Percentiles rank a stretch among this genome's conserved stretches.
Evolutionary conservation across 2,797 vertebrate species (phyloP).

Genomic region (Dipus sagitta): DNA sequence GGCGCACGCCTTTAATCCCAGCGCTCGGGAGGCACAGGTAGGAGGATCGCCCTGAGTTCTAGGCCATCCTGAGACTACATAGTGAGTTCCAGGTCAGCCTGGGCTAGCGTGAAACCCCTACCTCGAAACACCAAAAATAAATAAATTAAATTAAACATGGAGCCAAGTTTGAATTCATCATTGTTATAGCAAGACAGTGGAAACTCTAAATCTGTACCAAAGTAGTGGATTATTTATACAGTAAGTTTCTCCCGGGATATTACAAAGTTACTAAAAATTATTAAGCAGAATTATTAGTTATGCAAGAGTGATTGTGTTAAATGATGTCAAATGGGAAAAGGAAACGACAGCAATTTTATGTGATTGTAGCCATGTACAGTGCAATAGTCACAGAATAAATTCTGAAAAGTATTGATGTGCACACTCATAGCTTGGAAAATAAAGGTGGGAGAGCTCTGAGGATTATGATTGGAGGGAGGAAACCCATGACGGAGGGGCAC

Average conservation of each 20-base stretch:
- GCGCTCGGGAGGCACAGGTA: too few species aligned
- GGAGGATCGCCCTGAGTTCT: too few species aligned
- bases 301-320: not conserved
- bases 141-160: not conserved
- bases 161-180: not conserved
- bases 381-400: conserved; percentile 49
- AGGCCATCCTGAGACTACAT: too few species aligned
- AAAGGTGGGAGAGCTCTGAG: not conserved
- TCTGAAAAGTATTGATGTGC: not conserved
- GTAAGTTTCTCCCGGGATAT: not conserved
- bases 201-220: not conserved
- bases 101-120: too few species aligned
- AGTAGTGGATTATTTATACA: not conserved
- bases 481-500: not conserved
- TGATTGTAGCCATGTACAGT: not conserved
- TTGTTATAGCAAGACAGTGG: too few species aligned
- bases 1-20: too few species aligned
- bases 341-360: not conserved
- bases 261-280: not conserved
- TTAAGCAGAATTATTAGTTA: not conserved
- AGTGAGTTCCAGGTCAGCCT: too few species aligned
- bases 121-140: too few species aligned
- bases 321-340: not conserved
- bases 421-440: not conserved
- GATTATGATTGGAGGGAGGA: not conserved